Evolutionary conservation across 2,888 invertebrate genomes (phyloP).

Genomic region (Leucoma salicis): DNA sequence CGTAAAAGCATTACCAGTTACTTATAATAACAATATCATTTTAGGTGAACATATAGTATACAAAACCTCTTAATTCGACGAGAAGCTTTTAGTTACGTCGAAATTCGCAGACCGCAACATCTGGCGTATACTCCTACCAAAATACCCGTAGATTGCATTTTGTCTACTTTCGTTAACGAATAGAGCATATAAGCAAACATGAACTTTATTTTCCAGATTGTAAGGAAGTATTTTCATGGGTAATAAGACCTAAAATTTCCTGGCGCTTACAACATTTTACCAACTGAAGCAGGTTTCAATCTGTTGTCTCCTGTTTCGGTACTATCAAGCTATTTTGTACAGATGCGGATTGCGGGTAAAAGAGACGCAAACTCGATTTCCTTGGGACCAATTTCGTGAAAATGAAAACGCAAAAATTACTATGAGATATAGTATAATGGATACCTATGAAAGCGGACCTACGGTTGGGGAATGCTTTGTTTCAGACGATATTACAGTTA

Average conservation of each 20-base stretch:
- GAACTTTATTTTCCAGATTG: conserved; percentile 19
- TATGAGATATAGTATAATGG: conserved; percentile 34
- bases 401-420: conserved; percentile 59
- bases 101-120: conserved; percentile 77
- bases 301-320: conserved; percentile 70
- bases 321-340: conserved; percentile 67
- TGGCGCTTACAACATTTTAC: conserved; percentile 54
- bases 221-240: conserved; percentile 36
- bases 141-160: conserved; percentile 70
- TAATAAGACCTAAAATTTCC: conserved; percentile 29
- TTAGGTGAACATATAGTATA: conserved; percentile 28
- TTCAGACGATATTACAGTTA: conserved; percentile 23
- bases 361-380: conserved; percentile 67
- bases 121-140: conserved; percentile 66
- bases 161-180: conserved; percentile 53
- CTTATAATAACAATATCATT: neutral
- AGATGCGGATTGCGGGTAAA: conserved; percentile 65
- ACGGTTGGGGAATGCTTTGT: conserved; percentile 19
- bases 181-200: conserved; percentile 19
- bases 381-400: conserved; percentile 51
- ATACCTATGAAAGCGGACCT: conserved; percentile 24
- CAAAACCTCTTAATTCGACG: conserved; percentile 51
- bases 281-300: conserved; percentile 58
- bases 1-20: conserved; percentile 22
- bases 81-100: conserved; percentile 71